Base-by-base conservation (phyloP, 2,888 invertebrate species). In the Agonum fuliginosum region DNA sequence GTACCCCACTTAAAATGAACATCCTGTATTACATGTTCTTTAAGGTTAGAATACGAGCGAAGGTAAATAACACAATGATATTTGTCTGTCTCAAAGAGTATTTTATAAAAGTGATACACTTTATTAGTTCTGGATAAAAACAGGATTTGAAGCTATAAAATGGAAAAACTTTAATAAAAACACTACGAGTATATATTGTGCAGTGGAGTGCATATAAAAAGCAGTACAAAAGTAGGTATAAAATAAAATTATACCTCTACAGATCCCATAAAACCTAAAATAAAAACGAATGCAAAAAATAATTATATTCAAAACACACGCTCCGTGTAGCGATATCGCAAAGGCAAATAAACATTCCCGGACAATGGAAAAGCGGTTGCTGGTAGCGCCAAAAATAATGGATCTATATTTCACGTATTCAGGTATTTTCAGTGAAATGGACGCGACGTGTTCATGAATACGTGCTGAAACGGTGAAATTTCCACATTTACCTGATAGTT, bases 221-320 rank as follows among this genome's bases (percentile, higher is more conserved):
- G 0, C 30, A 10, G 37, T 37, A 37, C 10, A 37, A 1, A 12
- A 37, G 37, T 37, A 37, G n/a, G n/a, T 37, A 37, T 37, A 54
- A 54, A 54, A 54, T 54, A 54, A 54, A 54, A 54, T 54, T 54
- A 54, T 54, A 24, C 22, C 19, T 48, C 37, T 37, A 37, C 37
- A 12, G 37, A 37, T 37, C 10, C 37, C 48, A 48, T 54, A 54
- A 54, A 54, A 54, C 54, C 20, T n/a, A 22, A 22, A 22, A 24
- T 54, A 54, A 54, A 54, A 54, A 54, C 54, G 22, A 37, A 24
- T 54, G 24, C 24, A 54, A 54, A 54, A 54, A 54, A 54, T 54
- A 54, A 54, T 54, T 54, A 22, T 54, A 54, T 54, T 54, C 54
- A 54, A 20, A 54, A 54, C 54, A 54, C 54, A 27, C 54, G 54